A percentile compares a stretch with the other conserved stretches of the same genome.
Conservation (phyloP, 2,888 invertebrate species). For the Drosophila austrosaltans region DNA sequence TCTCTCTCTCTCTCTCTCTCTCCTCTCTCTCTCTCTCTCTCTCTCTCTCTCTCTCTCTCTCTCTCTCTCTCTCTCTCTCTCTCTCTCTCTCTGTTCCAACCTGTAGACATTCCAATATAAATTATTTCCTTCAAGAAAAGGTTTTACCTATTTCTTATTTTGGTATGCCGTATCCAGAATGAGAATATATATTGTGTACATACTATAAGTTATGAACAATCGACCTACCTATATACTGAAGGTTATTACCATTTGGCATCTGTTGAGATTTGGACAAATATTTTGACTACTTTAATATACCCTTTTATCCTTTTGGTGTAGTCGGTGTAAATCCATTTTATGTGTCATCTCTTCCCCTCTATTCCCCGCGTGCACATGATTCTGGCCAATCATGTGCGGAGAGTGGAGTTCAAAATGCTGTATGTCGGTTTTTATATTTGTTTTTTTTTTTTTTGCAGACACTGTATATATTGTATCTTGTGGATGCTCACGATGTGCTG, state of each 20-base stretch:
- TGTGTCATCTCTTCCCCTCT: too few relatives aligned
- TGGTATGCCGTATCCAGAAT: too few relatives aligned
- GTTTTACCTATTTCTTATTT: too few relatives aligned
- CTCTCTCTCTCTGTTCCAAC: too few relatives aligned
- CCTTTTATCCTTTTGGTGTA: neutral
- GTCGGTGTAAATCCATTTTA: conserved; percentile 7
- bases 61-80: too few relatives aligned
- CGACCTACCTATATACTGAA: neutral
- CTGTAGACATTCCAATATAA: too few relatives aligned
- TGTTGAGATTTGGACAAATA: neutral
- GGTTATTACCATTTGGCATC: neutral
- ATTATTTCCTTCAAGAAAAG: too few relatives aligned
- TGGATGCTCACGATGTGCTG: neutral
- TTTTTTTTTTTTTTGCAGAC: neutral
- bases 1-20: too few relatives aligned
- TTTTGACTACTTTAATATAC: conserved; percentile 9
- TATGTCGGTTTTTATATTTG: neutral
- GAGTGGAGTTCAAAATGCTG: neutral
- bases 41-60: too few relatives aligned
- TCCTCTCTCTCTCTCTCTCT: too few relatives aligned
- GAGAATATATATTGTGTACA: too few relatives aligned
- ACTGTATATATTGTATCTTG: neutral
- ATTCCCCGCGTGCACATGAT: neutral
- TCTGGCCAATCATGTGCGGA: conserved; percentile 4
- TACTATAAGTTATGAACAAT: neutral